phyloP scores from a whole-genome alignment of 2,888 invertebrate species.

The Luffia ferchaultella region DNA sequence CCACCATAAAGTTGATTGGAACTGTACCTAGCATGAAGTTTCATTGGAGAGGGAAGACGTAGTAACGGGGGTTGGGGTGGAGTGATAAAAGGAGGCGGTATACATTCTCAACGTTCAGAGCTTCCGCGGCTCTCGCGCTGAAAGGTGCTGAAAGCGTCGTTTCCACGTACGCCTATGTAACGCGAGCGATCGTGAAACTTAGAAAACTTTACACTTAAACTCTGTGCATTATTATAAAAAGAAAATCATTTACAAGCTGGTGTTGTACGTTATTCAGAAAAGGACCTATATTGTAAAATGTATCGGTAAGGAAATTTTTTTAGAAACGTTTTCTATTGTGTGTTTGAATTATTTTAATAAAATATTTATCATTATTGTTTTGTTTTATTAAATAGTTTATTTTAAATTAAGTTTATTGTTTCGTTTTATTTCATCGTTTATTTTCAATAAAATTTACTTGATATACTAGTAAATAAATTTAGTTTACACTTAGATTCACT shows the following conservation, averaged over 20 bases:
- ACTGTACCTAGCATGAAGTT: conserved; percentile 13
- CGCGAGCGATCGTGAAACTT: neutral
- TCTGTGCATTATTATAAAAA: neutral
- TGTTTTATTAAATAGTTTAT: neutral
- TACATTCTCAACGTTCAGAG: conserved; percentile 34
- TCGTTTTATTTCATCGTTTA: too few species aligned
- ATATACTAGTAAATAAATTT: too few species aligned
- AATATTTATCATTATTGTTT: neutral
- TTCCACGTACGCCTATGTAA: neutral
- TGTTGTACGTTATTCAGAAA: neutral
- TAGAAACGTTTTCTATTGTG: too few species aligned
- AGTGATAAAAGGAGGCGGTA: conserved; percentile 41
- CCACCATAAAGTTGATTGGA: too few species aligned
- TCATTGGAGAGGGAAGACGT: conserved; percentile 12
- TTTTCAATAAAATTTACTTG: too few species aligned
- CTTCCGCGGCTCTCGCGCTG: conserved; percentile 32
- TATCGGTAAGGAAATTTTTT: neutral
- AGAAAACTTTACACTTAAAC: neutral
- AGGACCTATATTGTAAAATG: neutral
- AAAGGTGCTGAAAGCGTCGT: conserved; percentile 15
- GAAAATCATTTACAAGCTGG: neutral
- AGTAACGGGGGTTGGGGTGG: conserved; percentile 18
- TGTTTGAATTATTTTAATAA: too few species aligned
- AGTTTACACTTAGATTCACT: too few species aligned
- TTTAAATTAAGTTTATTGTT: neutral